Base-by-base conservation (phyloP, 2,113 vertebrate species). In the Anguilla japonica region DNA sequence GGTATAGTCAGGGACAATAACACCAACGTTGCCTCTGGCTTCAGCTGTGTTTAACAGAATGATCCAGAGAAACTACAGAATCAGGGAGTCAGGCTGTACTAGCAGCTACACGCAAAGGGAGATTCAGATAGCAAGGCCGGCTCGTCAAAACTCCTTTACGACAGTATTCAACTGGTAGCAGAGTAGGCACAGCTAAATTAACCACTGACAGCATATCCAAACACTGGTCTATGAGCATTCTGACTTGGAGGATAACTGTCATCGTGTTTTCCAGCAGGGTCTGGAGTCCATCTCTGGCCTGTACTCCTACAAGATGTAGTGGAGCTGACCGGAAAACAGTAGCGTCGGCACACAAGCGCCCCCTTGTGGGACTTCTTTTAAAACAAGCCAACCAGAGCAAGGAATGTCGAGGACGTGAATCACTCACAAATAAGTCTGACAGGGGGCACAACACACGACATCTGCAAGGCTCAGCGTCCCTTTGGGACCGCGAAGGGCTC, bases 361-460 rank as follows among this genome's bases (percentile, higher is more conserved):
- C 87, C 85, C 93, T 91, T 85, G 89, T 92, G 93, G 84, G 9
- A 6, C n/a, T 22, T 0, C 83, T 7, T 6, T 53, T 26, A 43
- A 88, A 14, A 2, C 0, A 6, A 39, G 39, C 84, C 85, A 34
- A 29, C 6, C 53, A 8, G 29, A 13, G 22, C 34, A 80, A 34
- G 80, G 79, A 29, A 39, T 67, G 0, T 67, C 6, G 15, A 84
- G 20, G 34, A 67, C 20, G 39, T 2, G 53, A 83, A 83, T 26
- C 22, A 20, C 71, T 75, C 71, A 75, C 71, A n/a, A 83, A 34
- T 39, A 83, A 56, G 16, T 57, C 14, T 39, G 18, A 56, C 26
- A 57, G 18, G 18, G 29, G 3, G 39, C 2, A 8, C 57, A 67
- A 67, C 5, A 4, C 60, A 67, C 26, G 2, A 3, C 1, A 67